Evolutionary conservation across 2,797 vertebrate genomes (phyloP), one percentile per base, ranked within the genome.

Genomic region (Euphonia xanthogaster): DNA sequence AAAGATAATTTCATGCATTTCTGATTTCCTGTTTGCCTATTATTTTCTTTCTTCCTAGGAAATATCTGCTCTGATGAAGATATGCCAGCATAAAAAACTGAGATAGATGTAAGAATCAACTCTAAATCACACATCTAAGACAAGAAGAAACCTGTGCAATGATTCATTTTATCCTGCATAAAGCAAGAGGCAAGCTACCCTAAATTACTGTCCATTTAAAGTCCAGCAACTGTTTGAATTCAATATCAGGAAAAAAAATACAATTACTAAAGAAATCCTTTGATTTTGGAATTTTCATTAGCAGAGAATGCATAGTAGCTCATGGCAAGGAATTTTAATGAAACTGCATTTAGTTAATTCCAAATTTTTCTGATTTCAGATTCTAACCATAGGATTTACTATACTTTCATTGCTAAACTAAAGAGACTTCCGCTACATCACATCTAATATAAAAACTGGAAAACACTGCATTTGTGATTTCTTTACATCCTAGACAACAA

Each of bases 1-100:
- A 93, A 94, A 92, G 53, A 57, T 22, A 65, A 89, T 77, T 94
- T 90, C 44, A 70, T 31, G 22, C 18, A 44, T 57, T 93, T 84
- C 55, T 93, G 31, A 60, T 86, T 57, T 92, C 25, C 15, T 67
- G n/a, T 76, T 92, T 65, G 50, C 11, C 17, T 80, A 61, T 80
- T 62, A 50, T 57, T 75, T 79, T 76, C 31, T 66, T 79, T 75
- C 45, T 89, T 89, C 67, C 67, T 51, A 66, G 33, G 37, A 94
- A 91, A 91, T 35, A 82, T 3, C 10, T 67, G 24, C 12, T 63
- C 35, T 66, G 60, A 51, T 65, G 24, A 86, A 94, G 55, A 70
- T 31, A 74, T 7, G 7, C 16, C 61, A 74, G 40, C 18, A 50
- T 24, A 87, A 87, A 94, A 90, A 55, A 5, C 16, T 23, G 23